Base-by-base conservation (phyloP, 2,797 vertebrate genomes). In the Capromys pilorides region DNA sequence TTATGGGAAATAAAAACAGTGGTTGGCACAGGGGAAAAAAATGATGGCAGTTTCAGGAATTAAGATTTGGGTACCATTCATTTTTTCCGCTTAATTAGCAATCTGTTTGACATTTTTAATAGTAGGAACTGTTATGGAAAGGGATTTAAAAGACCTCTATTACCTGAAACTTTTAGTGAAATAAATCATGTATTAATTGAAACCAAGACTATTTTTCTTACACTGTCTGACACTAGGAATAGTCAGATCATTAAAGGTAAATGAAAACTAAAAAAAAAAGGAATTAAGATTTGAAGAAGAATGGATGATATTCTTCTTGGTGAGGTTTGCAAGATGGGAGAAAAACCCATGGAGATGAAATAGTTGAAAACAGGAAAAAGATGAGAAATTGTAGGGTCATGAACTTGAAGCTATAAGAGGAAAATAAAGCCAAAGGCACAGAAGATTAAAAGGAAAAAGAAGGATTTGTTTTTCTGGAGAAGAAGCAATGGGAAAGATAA, bases 71-170 rank as follows among this genome's bases (percentile, higher is more conserved):
- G 98, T 18, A 98, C 98, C 0, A 39, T 95, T 90, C 95, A 92
- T n/a, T 98, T 98, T 82, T 82, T 98, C 88, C 90, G 88, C 54
- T 93, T 98, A 93, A 93, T 98, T 93, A 98, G 94, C 87, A 73
- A 12, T 41, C 95, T 98, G 4, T 97, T 96, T 0, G n/a, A 95
- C 0, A 12, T 97, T 1, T 98, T 98, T 95, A 90, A 82, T 3
- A 57, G 97, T 75, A 97, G 95, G 88, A 96, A 86, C 79, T 36
- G 54, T 89, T 96, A 69, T 1, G 86, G 95, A 86, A 98, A 86
- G 49, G 93, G 92, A 92, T 67, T 87, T 24, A 97, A 91, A 62
- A 92, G 85, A 24, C 85, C 93, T 77, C 87, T 97, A 8, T 62
- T 94, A 19, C 61, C 88, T 91, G 95, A 90, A 94, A 97, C 96